phyloP scores from a whole-genome alignment of 2,888 invertebrate genomes.

The Pseudococcus longispinus region DNA sequence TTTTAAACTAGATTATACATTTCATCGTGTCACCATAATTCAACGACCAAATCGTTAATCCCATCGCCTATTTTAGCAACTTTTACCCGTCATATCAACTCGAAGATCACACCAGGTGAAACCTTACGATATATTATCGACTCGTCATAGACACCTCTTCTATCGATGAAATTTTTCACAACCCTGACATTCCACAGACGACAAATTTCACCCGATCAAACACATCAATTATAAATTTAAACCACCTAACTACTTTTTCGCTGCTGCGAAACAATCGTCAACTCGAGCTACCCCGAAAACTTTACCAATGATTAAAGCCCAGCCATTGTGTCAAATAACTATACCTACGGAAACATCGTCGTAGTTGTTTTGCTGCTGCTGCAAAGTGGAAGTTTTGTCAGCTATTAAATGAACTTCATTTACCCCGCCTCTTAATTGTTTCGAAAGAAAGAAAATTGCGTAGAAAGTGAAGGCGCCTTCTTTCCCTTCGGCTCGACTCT shows the following conservation, averaged over 20 bases:
- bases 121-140: background rate
- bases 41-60: conserved; percentile 5
- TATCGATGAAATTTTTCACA: background rate
- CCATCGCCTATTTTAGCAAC: background rate
- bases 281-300: background rate
- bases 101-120: background rate
- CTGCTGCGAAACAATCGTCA: background rate
- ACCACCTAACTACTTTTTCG: background rate
- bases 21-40: conserved; percentile 8
- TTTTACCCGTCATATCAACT: background rate
- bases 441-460: background rate
- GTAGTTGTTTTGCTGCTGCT: background rate
- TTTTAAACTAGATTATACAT: conserved; percentile 19
- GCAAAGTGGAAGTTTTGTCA: background rate
- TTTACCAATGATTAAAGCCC: background rate
- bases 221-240: background rate
- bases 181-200: background rate
- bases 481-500: background rate
- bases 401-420: background rate
- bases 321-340: background rate
- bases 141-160: background rate
- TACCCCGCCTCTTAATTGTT: background rate
- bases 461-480: background rate
- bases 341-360: background rate
- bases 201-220: background rate